These are phyloP conservation scores for Sinhomidia bicolor DNA, from an alignment of 2,888 invertebrate species.

Conservation along the genomic window DNA sequence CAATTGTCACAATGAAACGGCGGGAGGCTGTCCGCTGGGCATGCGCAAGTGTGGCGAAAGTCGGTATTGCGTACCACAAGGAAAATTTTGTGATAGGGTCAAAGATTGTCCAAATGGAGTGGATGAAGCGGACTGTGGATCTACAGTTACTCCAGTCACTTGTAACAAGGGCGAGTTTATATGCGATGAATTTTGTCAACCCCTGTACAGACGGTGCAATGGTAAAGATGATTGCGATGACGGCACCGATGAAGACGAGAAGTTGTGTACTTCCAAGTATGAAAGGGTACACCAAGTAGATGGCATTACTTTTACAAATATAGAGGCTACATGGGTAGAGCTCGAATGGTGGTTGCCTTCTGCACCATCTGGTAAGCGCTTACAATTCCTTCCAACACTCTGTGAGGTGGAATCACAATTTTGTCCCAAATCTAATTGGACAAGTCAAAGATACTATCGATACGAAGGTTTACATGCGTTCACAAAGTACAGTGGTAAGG, in stretches of 20 bases:
- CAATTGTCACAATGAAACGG: slow-evolving; percentile 82
- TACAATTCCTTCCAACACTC: slow-evolving; percentile 87
- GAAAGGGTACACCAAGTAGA: slow-evolving; percentile 82
- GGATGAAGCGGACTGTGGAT: slow-evolving; percentile 83
- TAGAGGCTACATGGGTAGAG: slow-evolving; percentile 45
- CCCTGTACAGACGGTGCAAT: slow-evolving; percentile 86
- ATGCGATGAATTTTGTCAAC: slow-evolving; percentile 86
- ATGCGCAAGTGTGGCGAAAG: slow-evolving; percentile 86
- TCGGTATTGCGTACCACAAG: slow-evolving; percentile 83
- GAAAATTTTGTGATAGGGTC: slow-evolving; percentile 51
- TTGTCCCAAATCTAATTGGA: slow-evolving; percentile 84
- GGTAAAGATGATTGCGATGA: slow-evolving; percentile 88
- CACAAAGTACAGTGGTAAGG: slow-evolving; percentile 90
- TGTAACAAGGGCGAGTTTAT: slow-evolving; percentile 84
- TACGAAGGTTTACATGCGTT: slow-evolving; percentile 86
- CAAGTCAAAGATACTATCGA: slow-evolving; percentile 85
- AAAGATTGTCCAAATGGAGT: slow-evolving; percentile 82
- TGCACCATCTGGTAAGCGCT: slow-evolving; percentile 81
- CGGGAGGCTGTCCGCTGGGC: slow-evolving; percentile 80
- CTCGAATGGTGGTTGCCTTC: slow-evolving; percentile 76
- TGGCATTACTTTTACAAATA: not conserved
- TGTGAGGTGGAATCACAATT: slow-evolving; percentile 70
- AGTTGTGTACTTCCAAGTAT: slow-evolving; percentile 83
- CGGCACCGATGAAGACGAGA: slow-evolving; percentile 87
- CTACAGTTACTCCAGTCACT: not conserved